Percentiles rank a stretch among this genome's conserved stretches.
Evolutionary conservation across 2,113 vertebrate genomes (phyloP).

Genomic region (Egretta garzetta): DNA sequence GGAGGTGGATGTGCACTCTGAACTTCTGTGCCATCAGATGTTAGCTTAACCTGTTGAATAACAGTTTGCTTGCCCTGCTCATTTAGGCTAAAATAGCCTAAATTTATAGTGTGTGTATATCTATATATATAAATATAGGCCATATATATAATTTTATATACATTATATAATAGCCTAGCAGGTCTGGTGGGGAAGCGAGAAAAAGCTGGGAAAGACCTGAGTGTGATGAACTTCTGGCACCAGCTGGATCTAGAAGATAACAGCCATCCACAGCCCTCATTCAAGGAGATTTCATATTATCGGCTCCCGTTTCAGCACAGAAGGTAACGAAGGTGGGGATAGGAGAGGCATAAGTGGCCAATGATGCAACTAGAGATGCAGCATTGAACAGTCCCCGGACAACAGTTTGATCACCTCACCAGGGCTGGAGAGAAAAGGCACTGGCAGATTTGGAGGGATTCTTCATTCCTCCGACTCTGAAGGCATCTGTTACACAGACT

Average conservation of each 20-base stretch:
- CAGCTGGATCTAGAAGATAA: not conserved
- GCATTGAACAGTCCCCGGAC: not conserved
- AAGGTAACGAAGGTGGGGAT: not conserved
- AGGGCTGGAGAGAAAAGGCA: not conserved
- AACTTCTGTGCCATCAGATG: not conserved
- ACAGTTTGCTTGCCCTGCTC: not conserved
- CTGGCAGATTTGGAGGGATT: not conserved
- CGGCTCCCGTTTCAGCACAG: not conserved
- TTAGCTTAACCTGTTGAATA: not conserved
- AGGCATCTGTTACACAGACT: not conserved
- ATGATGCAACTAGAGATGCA: not conserved
- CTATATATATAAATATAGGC: too few relatives aligned
- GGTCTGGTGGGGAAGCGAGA: not conserved
- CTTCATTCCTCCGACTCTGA: not conserved
- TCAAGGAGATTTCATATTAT: not conserved
- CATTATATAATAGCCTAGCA: not conserved
- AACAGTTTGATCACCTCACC: not conserved
- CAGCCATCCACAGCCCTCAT: accelerated
- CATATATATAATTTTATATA: too few relatives aligned
- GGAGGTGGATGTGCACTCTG: not conserved
- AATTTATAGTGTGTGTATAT: too few relatives aligned
- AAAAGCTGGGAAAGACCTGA: not conserved
- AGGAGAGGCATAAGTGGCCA: not conserved
- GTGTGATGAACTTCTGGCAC: not conserved
- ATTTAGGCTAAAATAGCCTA: not conserved